Evolutionary conservation across 2,888 invertebrate genomes (phyloP).

Genomic region (Microctonus brassicae): DNA sequence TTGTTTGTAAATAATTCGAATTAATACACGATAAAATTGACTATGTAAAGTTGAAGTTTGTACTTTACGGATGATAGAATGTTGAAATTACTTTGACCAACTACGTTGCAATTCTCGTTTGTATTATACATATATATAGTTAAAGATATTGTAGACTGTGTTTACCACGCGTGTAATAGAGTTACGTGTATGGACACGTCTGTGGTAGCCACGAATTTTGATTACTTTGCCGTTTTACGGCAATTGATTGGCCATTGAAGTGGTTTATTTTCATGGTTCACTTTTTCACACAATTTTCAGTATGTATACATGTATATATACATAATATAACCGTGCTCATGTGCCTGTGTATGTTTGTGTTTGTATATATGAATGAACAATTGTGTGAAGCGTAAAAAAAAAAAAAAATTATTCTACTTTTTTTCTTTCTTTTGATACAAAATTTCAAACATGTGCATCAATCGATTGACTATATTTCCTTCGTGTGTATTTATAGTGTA

Average conservation of each 20-base stretch:
- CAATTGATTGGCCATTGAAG: constrained; percentile 33
- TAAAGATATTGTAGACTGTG: constrained; percentile 8
- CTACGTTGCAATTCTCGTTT: constrained; percentile 26
- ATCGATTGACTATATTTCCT: background rate
- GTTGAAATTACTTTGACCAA: constrained; percentile 15
- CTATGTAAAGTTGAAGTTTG: constrained; percentile 2
- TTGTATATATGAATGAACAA: too few species aligned
- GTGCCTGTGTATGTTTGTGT: too few species aligned
- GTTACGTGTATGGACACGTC: constrained; percentile 36
- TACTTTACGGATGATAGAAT: constrained; percentile 19
- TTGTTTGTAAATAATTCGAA: constrained; percentile 7
- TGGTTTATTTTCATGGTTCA: background rate
- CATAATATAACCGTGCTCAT: too few species aligned
- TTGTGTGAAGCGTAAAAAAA: too few species aligned
- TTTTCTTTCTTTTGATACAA: background rate
- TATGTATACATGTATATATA: background rate
- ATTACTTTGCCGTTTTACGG: constrained; percentile 30
- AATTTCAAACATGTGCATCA: background rate
- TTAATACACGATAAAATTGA: constrained; percentile 1
- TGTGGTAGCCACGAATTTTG: constrained; percentile 31
- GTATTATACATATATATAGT: background rate
- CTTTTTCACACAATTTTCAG: background rate
- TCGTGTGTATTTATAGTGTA: background rate
- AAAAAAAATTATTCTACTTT: too few species aligned
- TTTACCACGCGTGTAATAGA: constrained; percentile 36